Percentiles rank a stretch among this genome's conserved stretches.
Evolutionary conservation across 2,113 vertebrate genomes (phyloP).

Genomic region (Pterocles orientalis): DNA sequence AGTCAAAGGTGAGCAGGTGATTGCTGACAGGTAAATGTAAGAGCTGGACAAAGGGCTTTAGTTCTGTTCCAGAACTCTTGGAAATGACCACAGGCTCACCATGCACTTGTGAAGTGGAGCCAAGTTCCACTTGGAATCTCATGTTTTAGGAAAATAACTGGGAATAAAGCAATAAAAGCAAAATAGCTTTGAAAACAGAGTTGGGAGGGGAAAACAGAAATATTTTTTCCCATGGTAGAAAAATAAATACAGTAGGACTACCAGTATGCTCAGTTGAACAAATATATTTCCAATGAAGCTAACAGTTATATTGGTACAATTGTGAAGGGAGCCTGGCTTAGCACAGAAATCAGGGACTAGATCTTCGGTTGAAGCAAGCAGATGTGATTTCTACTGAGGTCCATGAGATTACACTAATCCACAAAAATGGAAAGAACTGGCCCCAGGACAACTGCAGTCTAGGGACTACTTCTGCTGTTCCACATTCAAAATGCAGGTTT

Average conservation of each 20-base stretch:
- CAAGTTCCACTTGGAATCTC: background rate
- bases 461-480: background rate
- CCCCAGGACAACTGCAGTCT: background rate
- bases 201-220: background rate
- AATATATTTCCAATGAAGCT: background rate
- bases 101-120: background rate
- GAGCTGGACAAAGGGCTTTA: background rate
- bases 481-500: background rate
- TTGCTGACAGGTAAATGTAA: background rate
- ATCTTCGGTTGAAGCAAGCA: background rate
- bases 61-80: background rate
- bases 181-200: background rate
- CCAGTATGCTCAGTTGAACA: background rate
- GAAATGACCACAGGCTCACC: background rate
- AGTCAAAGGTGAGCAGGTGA: background rate
- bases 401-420: background rate
- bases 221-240: background rate
- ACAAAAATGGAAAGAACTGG: background rate
- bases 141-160: background rate
- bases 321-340: background rate
- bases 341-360: background rate
- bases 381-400: background rate
- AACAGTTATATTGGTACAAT: background rate
- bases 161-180: background rate
- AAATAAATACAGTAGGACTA: background rate